Evolutionary conservation across 2,113 vertebrate genomes (phyloP).

Genomic region (Gallinago paraguaiae): DNA sequence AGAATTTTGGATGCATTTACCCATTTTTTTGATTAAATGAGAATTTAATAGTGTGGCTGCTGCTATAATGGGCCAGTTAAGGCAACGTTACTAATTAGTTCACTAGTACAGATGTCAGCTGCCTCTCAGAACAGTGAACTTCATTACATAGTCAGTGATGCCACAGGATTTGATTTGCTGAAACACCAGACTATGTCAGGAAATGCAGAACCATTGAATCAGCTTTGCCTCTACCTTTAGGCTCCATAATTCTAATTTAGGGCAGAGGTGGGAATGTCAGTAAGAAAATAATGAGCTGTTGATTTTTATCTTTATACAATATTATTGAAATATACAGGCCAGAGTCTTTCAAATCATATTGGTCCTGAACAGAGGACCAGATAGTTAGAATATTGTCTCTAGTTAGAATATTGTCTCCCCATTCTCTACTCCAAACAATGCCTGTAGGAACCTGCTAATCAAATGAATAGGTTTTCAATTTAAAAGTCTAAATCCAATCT

Average conservation of each 20-base stretch:
- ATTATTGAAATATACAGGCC: not conserved
- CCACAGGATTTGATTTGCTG: not conserved
- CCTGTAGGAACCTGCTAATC: not conserved
- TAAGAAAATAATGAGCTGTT: not conserved
- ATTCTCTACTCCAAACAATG: not conserved
- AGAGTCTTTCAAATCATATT: not conserved
- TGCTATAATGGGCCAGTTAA: not conserved
- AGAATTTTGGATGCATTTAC: not conserved
- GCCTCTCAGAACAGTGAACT: not conserved
- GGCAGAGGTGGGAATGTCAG: not conserved
- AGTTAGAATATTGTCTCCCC: not conserved
- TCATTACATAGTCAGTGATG: not conserved
- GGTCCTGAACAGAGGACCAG: not conserved
- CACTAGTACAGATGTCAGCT: not conserved
- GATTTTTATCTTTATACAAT: not conserved
- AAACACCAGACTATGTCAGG: not conserved
- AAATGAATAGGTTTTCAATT: not conserved
- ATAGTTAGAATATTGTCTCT: not conserved
- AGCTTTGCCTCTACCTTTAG: not conserved
- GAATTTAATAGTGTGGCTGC: not conserved
- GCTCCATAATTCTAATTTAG: not conserved
- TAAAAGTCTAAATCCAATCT: not conserved
- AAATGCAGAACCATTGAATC: not conserved
- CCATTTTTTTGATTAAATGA: not conserved
- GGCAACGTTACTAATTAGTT: not conserved